phyloP scores from a whole-genome alignment of 2,797 vertebrate species.

The Muscicapa striata region DNA sequence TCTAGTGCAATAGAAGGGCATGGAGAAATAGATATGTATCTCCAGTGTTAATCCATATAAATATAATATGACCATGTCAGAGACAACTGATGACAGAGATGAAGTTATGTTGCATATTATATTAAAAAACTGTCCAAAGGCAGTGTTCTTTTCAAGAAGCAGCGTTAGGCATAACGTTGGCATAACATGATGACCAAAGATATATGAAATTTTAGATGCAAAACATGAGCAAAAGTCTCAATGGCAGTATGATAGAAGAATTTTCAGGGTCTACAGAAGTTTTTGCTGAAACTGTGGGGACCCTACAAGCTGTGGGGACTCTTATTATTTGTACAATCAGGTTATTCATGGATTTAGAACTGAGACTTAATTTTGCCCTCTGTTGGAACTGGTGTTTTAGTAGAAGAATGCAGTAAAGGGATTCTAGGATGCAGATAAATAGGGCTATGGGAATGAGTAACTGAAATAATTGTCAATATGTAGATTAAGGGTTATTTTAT shows the following conservation, averaged over 20 bases:
- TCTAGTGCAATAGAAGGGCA: background rate
- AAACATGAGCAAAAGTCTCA: background rate
- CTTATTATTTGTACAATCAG: accelerated
- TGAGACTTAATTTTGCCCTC: background rate
- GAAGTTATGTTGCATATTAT: background rate
- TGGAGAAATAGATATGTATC: background rate
- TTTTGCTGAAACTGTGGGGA: background rate
- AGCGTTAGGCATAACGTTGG: background rate
- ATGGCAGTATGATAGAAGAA: accelerated
- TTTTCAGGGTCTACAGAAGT: background rate
- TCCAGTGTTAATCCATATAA: background rate
- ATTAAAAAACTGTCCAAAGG: background rate
- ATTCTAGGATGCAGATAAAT: background rate
- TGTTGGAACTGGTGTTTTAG: background rate
- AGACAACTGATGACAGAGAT: background rate
- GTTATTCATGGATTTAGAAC: background rate
- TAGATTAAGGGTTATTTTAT: background rate
- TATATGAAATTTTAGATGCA: background rate
- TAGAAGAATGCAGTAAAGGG: background rate
- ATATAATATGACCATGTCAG: background rate
- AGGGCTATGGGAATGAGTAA: background rate
- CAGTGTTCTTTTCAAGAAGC: background rate
- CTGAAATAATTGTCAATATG: background rate
- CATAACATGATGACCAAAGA: background rate
- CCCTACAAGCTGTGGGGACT: background rate